Evolutionary conservation across 2,797 vertebrate species (phyloP).

Genomic region (Mus caroli): DNA sequence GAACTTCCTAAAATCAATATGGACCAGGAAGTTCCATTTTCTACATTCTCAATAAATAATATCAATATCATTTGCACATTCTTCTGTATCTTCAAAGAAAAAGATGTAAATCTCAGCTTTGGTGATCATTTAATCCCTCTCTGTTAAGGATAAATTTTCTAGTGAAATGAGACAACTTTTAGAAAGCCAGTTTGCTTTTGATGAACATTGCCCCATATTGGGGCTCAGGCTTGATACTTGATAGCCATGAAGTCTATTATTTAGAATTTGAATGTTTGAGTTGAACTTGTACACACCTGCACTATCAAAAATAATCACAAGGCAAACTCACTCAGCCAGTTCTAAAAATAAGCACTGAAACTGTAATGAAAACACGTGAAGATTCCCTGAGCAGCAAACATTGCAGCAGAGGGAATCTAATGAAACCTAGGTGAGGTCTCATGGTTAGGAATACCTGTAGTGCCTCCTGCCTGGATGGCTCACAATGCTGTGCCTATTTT

Average conservation of each 20-base stretch:
- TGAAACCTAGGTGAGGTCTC: conserved; percentile 1
- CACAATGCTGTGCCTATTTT: background rate
- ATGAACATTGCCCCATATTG: background rate
- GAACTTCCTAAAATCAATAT: background rate
- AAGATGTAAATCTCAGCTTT: background rate
- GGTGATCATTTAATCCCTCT: background rate
- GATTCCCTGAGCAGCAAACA: conserved; percentile 18
- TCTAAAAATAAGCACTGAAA: conserved; percentile 62
- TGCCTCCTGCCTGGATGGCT: rapidly evolving
- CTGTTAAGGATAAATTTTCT: conserved; percentile 13
- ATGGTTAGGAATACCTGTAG: background rate
- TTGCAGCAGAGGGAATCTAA: conserved; percentile 9
- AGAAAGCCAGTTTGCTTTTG: background rate
- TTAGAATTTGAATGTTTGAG: background rate
- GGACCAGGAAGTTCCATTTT: background rate
- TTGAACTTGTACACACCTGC: background rate
- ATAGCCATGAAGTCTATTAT: background rate
- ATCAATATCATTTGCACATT: background rate
- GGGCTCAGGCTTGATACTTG: background rate
- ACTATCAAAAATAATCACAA: background rate
- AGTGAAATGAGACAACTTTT: conserved; percentile 6
- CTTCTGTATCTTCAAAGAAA: conserved; percentile 19
- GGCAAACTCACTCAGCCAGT: conserved; percentile 6
- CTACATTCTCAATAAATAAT: conserved; percentile 20
- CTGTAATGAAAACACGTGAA: conserved; percentile 57